Percentiles rank a stretch among this genome's conserved stretches.
Evolutionary conservation across 1,140 invertebrate genomes (phyloP).

Genomic region (Drosophila bocqueti): DNA sequence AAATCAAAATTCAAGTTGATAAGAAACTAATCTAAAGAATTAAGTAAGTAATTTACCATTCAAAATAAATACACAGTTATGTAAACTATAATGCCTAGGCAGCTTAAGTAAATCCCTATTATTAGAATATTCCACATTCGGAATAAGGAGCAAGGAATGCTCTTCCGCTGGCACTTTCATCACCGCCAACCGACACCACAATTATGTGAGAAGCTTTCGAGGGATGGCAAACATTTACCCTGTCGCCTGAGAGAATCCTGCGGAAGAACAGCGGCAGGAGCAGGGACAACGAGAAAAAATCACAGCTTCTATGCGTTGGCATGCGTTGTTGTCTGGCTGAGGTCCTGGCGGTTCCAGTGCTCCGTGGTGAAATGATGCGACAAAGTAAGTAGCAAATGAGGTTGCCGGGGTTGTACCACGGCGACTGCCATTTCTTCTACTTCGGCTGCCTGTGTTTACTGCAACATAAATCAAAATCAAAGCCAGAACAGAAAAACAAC

Average conservation of each 20-base stretch:
- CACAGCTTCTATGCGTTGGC: conserved; percentile 56
- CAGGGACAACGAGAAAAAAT: conserved; percentile 25
- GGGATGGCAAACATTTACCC: conserved; percentile 36
- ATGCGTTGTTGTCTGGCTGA: conserved; percentile 56
- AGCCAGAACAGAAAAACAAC: conserved; percentile 64
- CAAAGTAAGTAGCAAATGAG: conserved; percentile 82
- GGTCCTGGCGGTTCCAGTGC: conserved; percentile 24
- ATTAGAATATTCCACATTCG: neutral
- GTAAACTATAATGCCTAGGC: no score
- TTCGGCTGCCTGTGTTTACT: conserved; percentile 64
- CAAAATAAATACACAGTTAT: neutral
- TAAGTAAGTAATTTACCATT: neutral
- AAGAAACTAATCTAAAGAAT: no score
- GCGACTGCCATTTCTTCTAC: conserved; percentile 40
- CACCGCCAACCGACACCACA: conserved; percentile 38
- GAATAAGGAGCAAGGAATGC: conserved; percentile 1
- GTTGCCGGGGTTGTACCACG: conserved; percentile 49
- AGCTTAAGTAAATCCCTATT: neutral
- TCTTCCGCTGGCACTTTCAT: conserved; percentile 14
- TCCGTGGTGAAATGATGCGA: conserved; percentile 76
- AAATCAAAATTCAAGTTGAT: neutral
- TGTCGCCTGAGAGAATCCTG: conserved; percentile 37
- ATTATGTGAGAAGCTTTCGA: conserved; percentile 44
- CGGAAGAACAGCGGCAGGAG: conserved; percentile 21
- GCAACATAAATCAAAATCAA: conserved; percentile 83